These are phyloP conservation scores for Gavia stellata DNA, from an alignment of 2,113 vertebrate species.

Conservation along the genomic window DNA sequence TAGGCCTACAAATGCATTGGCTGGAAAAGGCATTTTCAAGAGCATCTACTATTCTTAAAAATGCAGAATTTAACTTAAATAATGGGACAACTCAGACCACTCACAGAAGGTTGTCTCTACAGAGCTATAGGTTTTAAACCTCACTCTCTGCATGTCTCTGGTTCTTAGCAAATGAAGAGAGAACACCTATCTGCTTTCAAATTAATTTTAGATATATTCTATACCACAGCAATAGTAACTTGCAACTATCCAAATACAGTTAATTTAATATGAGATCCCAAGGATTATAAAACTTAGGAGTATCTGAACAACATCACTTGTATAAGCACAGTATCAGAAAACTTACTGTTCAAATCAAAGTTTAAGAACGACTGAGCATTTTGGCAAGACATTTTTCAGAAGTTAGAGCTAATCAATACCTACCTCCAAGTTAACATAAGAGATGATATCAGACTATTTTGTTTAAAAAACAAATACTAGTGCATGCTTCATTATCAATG, in stretches of 20 bases:
- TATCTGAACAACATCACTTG: not conserved
- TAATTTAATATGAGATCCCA: not conserved
- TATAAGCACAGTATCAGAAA: not conserved
- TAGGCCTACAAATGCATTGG: not conserved
- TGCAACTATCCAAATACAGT: not conserved
- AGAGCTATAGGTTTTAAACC: not conserved
- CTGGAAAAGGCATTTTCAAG: not conserved
- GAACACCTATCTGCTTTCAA: rapidly evolving
- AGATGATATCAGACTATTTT: not conserved
- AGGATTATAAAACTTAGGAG: not conserved
- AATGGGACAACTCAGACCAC: not conserved
- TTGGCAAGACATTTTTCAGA: not conserved
- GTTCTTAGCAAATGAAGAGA: not conserved
- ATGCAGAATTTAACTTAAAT: not conserved
- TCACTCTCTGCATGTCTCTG: not conserved
- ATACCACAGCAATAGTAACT: not conserved
- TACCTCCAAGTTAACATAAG: not conserved
- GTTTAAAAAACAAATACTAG: not conserved
- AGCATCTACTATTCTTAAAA: not conserved
- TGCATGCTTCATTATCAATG: not conserved
- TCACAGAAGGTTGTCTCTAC: not conserved
- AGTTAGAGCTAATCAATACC: not conserved
- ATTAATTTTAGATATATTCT: not conserved
- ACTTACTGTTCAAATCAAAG: not conserved
- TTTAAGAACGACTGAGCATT: not conserved